Evolutionary conservation across 1,140 invertebrate species (phyloP).

Genomic region (Mylabris phalerata): DNA sequence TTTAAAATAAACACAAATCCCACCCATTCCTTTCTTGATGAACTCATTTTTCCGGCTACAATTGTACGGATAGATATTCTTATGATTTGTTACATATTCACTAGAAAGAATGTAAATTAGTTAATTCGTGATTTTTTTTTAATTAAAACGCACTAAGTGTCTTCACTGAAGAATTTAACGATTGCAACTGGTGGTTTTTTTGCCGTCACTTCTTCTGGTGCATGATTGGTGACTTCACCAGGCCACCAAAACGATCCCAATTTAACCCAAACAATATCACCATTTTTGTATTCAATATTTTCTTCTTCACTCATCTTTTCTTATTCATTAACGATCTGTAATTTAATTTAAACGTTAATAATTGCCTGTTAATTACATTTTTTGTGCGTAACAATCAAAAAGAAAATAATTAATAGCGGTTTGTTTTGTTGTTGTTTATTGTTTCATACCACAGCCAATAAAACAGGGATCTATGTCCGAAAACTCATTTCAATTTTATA

Average conservation of each 20-base stretch:
- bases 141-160: constrained; percentile 60
- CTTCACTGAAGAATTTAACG: constrained; percentile 78
- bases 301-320: constrained; percentile 56
- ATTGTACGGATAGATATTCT: constrained; percentile 68
- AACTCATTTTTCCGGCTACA: constrained; percentile 70
- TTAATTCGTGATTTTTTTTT: background rate
- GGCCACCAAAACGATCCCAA: constrained; percentile 71
- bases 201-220: constrained; percentile 50
- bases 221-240: constrained; percentile 59
- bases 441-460: background rate
- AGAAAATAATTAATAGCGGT: background rate
- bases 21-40: constrained; percentile 71
- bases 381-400: background rate
- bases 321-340: background rate
- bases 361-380: background rate
- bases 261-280: constrained; percentile 78
- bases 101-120: constrained; percentile 49
- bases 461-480: constrained; percentile 8
- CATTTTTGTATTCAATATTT: constrained; percentile 56
- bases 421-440: background rate
- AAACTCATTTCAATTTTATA: constrained; percentile 4
- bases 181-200: constrained; percentile 65
- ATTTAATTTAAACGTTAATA: background rate
- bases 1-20: too few relatives aligned
- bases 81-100: constrained; percentile 67